phyloP scores from a whole-genome alignment of 2,797 vertebrate genomes.

The Sebastes aleutianus region DNA sequence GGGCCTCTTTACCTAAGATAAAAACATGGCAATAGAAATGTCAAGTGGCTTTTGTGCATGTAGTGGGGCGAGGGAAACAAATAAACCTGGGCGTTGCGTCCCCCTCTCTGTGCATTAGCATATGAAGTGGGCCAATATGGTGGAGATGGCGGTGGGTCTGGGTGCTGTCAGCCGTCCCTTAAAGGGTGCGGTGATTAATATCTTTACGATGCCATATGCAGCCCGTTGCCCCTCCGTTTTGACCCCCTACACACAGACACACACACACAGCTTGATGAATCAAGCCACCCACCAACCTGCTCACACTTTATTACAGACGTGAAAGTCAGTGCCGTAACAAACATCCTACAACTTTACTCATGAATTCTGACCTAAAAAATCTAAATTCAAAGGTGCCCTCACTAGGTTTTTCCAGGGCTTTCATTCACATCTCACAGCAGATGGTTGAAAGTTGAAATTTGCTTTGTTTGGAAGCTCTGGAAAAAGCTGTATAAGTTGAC shows the following conservation, averaged over 20 bases:
- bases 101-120: constrained; percentile 87
- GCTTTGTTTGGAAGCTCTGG: neutral
- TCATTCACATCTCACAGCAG: neutral
- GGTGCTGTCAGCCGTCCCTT: constrained; percentile 91
- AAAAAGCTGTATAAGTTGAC: neutral
- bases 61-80: constrained; percentile 80
- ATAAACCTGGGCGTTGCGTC: constrained; percentile 82
- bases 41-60: constrained; percentile 82
- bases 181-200: constrained; percentile 94
- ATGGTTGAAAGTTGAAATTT: neutral
- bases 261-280: constrained; percentile 59
- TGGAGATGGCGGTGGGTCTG: constrained; percentile 84
- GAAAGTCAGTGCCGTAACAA: constrained; percentile 22
- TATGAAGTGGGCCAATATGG: constrained; percentile 90
- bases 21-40: constrained; percentile 84
- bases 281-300: constrained; percentile 74
- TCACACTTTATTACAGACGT: constrained; percentile 42
- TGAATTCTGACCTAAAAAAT: neutral
- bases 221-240: constrained; percentile 73
- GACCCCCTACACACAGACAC: constrained; percentile 58
- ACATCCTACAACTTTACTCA: neutral
- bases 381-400: neutral
- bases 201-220: constrained; percentile 94
- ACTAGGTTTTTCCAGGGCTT: neutral
- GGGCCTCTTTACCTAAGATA: constrained; percentile 83